phyloP scores from a whole-genome alignment of 2,113 vertebrate species.

The Onychorhynchus coronatus region DNA sequence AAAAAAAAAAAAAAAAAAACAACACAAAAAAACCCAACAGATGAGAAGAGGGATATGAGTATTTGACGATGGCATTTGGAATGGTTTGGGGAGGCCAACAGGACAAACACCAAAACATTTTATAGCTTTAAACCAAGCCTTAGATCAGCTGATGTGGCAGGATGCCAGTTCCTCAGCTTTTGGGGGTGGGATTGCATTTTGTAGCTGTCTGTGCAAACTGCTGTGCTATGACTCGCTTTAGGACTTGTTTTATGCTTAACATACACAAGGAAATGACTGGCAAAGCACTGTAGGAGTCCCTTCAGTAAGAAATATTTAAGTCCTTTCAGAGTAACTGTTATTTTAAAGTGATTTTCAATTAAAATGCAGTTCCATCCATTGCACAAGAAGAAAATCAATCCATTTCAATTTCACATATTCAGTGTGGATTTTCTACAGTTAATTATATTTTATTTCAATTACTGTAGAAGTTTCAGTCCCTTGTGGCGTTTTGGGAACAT shows the following conservation, averaged over 20 bases:
- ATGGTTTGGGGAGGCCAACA: not conserved
- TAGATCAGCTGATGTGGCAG: not conserved
- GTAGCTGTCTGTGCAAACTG: not conserved
- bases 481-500: not conserved
- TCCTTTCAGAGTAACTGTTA: not conserved
- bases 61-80: not conserved
- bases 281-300: not conserved
- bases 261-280: not conserved
- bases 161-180: not conserved
- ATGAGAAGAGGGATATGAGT: not conserved
- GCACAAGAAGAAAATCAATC: not conserved
- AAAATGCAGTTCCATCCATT: not conserved
- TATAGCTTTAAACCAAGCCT: not conserved
- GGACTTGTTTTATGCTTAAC: not conserved
- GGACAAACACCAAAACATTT: not conserved
- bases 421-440: not conserved
- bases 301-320: not conserved
- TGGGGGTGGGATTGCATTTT: not conserved
- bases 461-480: not conserved
- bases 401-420: not conserved
- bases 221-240: not conserved
- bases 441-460: not conserved
- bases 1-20: not conserved
- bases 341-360: slow-evolving; percentile 8
- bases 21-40: too few relatives aligned